Evolutionary conservation across 2,888 invertebrate species (phyloP).

Genomic region (Hydraecia micacea): DNA sequence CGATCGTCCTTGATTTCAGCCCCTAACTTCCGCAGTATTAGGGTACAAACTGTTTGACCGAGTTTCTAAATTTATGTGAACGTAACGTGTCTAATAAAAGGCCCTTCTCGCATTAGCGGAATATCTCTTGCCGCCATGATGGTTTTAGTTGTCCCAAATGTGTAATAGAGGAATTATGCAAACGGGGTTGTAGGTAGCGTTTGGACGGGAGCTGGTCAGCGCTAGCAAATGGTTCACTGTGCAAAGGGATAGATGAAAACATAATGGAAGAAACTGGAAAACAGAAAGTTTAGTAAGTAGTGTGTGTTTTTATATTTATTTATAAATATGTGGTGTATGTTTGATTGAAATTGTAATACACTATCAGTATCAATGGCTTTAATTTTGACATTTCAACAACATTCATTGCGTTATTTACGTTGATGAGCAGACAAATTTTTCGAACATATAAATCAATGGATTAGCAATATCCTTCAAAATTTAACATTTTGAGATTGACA

Average conservation of each 20-base stretch:
- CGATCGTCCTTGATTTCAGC: slow-evolving; percentile 86
- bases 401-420: neutral
- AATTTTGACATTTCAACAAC: neutral
- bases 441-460: no score
- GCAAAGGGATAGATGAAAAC: slow-evolving; percentile 6
- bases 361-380: no score
- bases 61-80: slow-evolving; percentile 71
- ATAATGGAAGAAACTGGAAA: neutral
- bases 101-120: slow-evolving; percentile 63
- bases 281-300: no score
- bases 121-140: slow-evolving; percentile 55
- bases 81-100: slow-evolving; percentile 69
- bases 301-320: no score
- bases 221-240: slow-evolving; percentile 10
- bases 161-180: slow-evolving; percentile 59
- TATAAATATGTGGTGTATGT: neutral
- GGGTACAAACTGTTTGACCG: slow-evolving; percentile 72
- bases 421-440: neutral
- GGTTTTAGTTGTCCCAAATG: slow-evolving; percentile 62
- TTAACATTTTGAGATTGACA: neutral
- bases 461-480: neutral
- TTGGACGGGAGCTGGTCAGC: slow-evolving; percentile 17
- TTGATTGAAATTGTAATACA: neutral
- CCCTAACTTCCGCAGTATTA: slow-evolving; percentile 76
- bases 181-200: slow-evolving; percentile 36